These are phyloP conservation scores for Perizoma affinitatum DNA, from an alignment of 2,888 invertebrate genomes.

Conservation along the genomic window DNA sequence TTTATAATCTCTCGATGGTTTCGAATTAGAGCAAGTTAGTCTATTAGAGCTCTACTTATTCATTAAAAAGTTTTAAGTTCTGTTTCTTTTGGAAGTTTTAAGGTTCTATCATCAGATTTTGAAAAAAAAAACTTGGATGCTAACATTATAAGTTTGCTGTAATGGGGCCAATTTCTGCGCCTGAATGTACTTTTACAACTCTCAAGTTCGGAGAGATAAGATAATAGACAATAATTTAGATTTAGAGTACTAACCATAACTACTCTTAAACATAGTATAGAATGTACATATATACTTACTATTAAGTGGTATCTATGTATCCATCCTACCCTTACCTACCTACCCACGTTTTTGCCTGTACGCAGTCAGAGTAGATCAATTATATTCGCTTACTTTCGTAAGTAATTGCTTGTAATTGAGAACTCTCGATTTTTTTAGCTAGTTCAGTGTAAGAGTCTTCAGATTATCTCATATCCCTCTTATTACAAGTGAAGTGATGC, in stretches of 20 bases:
- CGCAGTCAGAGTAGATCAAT: neutral
- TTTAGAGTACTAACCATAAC: too few species aligned
- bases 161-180: too few species aligned
- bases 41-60: neutral
- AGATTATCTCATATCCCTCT: neutral
- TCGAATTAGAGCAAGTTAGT: neutral
- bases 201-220: too few species aligned
- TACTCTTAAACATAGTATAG: too few species aligned
- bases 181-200: too few species aligned
- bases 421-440: neutral
- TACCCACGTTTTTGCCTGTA: too few species aligned
- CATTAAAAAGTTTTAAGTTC: conserved; percentile 8
- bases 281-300: too few species aligned
- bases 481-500: conserved; percentile 1
- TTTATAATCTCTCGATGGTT: conserved; percentile 8
- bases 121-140: neutral
- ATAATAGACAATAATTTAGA: too few species aligned
- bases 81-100: conserved; percentile 6
- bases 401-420: neutral
- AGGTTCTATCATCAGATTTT: conserved; percentile 6
- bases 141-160: too few species aligned
- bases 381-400: neutral
- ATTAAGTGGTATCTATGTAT: too few species aligned
- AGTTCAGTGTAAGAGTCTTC: neutral
- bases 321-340: too few species aligned